These are phyloP conservation scores for Addax nasomaculatus DNA, from an alignment of 2,113 vertebrate genomes.

Conservation along the genomic window DNA sequence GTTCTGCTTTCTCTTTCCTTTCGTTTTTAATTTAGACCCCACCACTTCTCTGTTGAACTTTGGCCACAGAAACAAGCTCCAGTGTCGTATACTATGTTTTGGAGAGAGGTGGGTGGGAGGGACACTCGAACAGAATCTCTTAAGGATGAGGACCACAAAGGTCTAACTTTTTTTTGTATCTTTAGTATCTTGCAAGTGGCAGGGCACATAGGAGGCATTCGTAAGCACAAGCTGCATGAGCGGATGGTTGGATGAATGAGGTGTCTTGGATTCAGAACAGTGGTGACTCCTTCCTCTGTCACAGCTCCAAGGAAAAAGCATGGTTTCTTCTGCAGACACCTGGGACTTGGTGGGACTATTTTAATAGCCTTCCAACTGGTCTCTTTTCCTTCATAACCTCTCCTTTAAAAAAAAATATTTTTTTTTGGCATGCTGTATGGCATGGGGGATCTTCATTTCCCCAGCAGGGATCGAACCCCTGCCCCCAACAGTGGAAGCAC, in stretches of 20 bases:
- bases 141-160: neutral
- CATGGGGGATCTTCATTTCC: neutral
- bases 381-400: neutral
- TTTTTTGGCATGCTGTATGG: neutral
- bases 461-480: neutral
- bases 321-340: neutral
- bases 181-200: neutral
- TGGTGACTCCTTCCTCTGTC: neutral
- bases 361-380: neutral
- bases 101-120: neutral
- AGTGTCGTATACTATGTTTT: neutral
- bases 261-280: neutral
- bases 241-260: neutral
- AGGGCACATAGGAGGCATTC: neutral
- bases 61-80: neutral
- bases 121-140: neutral
- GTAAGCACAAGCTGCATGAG: neutral
- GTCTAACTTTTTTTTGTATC: neutral
- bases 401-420: neutral
- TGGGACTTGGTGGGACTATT: neutral
- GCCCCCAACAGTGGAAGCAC: neutral
- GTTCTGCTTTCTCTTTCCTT: slow-evolving; percentile 57
- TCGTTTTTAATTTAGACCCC: slow-evolving; percentile 4
- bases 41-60: neutral
- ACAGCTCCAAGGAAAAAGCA: neutral